phyloP scores from a whole-genome alignment of 2,113 vertebrate genomes.

The Neogale vison region DNA sequence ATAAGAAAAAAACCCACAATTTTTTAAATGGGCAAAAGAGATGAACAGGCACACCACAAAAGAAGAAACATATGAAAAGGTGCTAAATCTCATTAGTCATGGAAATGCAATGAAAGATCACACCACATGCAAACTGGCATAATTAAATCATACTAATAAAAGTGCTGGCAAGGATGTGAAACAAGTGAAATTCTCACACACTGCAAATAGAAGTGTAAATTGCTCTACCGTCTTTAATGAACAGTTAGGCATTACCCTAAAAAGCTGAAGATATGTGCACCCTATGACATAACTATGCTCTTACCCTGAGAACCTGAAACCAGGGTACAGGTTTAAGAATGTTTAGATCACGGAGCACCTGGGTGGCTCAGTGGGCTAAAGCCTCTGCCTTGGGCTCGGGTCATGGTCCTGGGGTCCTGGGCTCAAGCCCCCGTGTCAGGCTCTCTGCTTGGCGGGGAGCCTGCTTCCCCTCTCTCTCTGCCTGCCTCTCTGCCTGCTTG shows the following conservation, averaged over 20 bases:
- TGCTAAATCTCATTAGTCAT: neutral
- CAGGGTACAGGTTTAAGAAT: neutral
- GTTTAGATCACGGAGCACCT: neutral
- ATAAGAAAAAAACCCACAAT: neutral
- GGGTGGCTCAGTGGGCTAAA: no score
- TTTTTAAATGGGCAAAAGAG: neutral
- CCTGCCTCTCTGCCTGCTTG: no score
- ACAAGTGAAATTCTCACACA: neutral
- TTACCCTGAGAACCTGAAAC: neutral
- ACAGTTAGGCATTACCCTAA: neutral
- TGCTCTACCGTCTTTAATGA: neutral
- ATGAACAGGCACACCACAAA: neutral
- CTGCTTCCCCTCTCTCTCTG: no score
- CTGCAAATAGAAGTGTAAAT: neutral
- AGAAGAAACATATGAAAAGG: neutral
- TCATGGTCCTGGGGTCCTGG: no score
- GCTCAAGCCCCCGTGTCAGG: no score
- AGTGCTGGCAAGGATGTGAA: neutral
- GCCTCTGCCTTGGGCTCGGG: no score
- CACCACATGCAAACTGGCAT: neutral
- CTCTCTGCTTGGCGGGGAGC: no score
- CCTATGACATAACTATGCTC: neutral
- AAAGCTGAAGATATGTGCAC: neutral
- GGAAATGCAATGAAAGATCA: neutral
- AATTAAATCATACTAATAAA: neutral